Evolutionary conservation across 1,140 invertebrate genomes (phyloP).

Genomic region (Phymorhynchus buccinoides): DNA sequence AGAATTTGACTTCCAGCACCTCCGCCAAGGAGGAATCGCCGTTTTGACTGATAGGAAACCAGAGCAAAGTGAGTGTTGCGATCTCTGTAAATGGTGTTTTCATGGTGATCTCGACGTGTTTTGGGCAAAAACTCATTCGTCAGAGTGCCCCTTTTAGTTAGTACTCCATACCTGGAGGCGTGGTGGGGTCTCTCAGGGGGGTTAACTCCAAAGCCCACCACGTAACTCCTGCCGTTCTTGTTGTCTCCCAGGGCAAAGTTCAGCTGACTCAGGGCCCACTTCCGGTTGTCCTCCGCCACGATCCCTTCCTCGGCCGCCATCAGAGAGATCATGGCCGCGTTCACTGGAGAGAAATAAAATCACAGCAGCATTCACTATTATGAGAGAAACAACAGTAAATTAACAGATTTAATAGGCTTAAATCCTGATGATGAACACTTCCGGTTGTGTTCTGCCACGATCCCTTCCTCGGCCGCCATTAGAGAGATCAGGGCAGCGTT

Average conservation of each 20-base stretch:
- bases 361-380: too few relatives aligned
- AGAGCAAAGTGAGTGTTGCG: too few relatives aligned
- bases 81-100: too few relatives aligned
- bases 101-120: too few relatives aligned
- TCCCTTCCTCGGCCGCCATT: conserved; percentile 57
- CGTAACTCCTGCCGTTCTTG: conserved; percentile 75
- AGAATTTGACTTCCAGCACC: too few relatives aligned
- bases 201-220: conserved; percentile 79
- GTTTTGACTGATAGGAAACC: too few relatives aligned
- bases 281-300: conserved; percentile 60
- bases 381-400: conserved; percentile 68
- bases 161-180: conserved; percentile 50
- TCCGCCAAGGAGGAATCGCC: too few relatives aligned
- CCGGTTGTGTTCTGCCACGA: conserved; percentile 62
- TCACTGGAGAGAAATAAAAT: conserved; percentile 43
- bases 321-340: conserved; percentile 59
- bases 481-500: conserved; percentile 61
- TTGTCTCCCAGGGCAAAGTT: conserved; percentile 78
- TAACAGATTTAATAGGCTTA: too few relatives aligned
- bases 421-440: too few relatives aligned
- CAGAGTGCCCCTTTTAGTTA: too few relatives aligned
- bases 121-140: too few relatives aligned
- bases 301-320: conserved; percentile 59
- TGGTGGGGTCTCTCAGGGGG: conserved; percentile 74
- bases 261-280: conserved; percentile 78